Percentiles rank a stretch among this genome's conserved stretches.
Evolutionary conservation across 2,888 invertebrate genomes (phyloP).

Genomic region (Cremastobaeus sp.): DNA sequence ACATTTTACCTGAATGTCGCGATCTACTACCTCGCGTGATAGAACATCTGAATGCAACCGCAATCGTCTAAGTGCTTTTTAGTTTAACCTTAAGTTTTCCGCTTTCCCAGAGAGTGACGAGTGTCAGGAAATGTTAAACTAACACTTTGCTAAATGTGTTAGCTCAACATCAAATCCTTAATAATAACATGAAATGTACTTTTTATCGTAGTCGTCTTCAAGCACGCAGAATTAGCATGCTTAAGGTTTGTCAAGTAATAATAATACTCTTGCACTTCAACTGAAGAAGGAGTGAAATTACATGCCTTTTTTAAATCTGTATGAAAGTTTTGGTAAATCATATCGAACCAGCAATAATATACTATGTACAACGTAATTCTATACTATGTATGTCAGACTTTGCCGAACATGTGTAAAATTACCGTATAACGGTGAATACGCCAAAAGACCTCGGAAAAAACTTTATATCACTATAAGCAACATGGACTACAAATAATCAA

Average conservation of each 20-base stretch:
- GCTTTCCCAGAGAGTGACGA: too few species aligned
- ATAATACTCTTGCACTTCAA: conserved; percentile 26
- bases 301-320: conserved; percentile 45
- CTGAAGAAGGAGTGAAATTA: conserved; percentile 43
- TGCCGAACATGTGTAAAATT: conserved; percentile 51
- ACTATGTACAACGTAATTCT: conserved; percentile 42
- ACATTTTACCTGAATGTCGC: conserved; percentile 16
- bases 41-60: too few species aligned
- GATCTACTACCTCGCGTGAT: not conserved
- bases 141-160: too few species aligned
- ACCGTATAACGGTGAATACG: conserved; percentile 21
- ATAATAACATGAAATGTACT: too few species aligned
- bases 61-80: too few species aligned
- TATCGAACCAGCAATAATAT: conserved; percentile 49
- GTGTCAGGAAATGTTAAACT: too few species aligned
- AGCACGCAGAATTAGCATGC: conserved; percentile 18
- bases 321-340: conserved; percentile 50
- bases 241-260: conserved; percentile 32
- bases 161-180: too few species aligned
- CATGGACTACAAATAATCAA: too few species aligned
- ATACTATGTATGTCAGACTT: conserved; percentile 46
- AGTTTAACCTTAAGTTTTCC: too few species aligned
- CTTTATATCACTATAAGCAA: too few species aligned
- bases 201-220: conserved; percentile 17
- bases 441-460: too few species aligned